Percentiles rank a stretch among this genome's conserved stretches.
Evolutionary conservation across 2,113 vertebrate genomes (phyloP).

Genomic region (Gulo gulo): DNA sequence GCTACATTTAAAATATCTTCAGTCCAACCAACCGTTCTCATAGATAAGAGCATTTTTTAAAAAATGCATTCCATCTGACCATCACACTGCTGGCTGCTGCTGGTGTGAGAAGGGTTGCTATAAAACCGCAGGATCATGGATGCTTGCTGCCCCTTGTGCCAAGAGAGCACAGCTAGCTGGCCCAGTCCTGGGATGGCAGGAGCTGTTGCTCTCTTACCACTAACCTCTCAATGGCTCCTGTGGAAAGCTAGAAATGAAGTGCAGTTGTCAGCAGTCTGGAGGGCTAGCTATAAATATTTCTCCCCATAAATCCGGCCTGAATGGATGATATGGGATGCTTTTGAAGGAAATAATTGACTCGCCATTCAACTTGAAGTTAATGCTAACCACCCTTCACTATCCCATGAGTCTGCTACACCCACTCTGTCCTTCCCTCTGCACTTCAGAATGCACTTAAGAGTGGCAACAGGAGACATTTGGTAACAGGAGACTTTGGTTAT

Average conservation of each 20-base stretch:
- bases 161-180: background rate
- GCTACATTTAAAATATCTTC: background rate
- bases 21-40: background rate
- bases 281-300: background rate
- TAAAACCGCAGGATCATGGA: background rate
- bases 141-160: background rate
- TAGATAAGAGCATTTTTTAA: background rate
- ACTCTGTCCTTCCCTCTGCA: background rate
- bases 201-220: too few species aligned
- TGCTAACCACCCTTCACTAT: background rate
- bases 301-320: background rate
- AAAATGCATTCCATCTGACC: background rate
- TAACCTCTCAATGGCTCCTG: background rate
- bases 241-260: background rate
- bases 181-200: too few species aligned
- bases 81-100: background rate
- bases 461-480: background rate
- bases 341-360: background rate
- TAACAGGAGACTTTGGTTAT: background rate
- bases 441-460: background rate
- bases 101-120: background rate
- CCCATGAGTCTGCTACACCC: background rate
- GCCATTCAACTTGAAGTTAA: background rate
- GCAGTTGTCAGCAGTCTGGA: background rate
- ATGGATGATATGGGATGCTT: background rate